A percentile compares a stretch with the other conserved stretches of the same genome.
phyloP scores from a whole-genome alignment of 2,888 invertebrate genomes.

The Thysanoteuthis rhombus region DNA sequence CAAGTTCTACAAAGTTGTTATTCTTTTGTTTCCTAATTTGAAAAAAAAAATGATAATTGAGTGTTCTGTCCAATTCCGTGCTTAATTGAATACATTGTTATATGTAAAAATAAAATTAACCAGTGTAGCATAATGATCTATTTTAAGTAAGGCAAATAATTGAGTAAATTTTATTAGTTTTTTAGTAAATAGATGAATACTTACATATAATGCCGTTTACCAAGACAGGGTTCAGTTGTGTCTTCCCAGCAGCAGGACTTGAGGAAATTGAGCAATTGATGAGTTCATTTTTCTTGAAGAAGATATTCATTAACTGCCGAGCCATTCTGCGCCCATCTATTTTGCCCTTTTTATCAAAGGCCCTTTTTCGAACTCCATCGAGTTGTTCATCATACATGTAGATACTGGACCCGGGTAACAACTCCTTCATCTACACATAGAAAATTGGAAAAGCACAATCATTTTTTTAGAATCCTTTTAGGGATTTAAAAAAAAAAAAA shows the following conservation, averaged over 20 bases:
- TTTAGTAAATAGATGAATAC: not conserved
- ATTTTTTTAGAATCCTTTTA: not conserved
- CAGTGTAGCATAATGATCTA: too few species aligned
- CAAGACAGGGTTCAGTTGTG: slow-evolving; percentile 15
- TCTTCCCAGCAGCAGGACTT: slow-evolving; percentile 17
- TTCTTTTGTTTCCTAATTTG: too few species aligned
- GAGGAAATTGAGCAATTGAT: slow-evolving; percentile 29
- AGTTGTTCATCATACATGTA: slow-evolving; percentile 25
- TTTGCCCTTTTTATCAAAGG: slow-evolving; percentile 27
- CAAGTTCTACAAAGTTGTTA: too few species aligned
- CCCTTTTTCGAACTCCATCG: slow-evolving; percentile 18
- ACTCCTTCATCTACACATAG: slow-evolving; percentile 13
- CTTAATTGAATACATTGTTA: too few species aligned
- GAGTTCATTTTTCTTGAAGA: slow-evolving; percentile 30
- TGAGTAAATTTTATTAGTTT: not conserved
- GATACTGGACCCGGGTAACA: slow-evolving; percentile 22
- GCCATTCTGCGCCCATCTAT: slow-evolving; percentile 29
- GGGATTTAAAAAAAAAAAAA: not conserved
- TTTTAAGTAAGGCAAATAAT: too few species aligned
- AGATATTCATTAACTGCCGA: slow-evolving; percentile 27
- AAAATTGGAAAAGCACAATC: not conserved
- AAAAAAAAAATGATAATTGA: too few species aligned
- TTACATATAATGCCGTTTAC: slow-evolving; percentile 28
- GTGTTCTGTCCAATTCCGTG: too few species aligned
- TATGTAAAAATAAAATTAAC: too few species aligned